Evolutionary conservation across 2,888 invertebrate genomes (phyloP), one percentile per base, ranked within the genome.

Genomic region (Neoaliturus tenellus): DNA sequence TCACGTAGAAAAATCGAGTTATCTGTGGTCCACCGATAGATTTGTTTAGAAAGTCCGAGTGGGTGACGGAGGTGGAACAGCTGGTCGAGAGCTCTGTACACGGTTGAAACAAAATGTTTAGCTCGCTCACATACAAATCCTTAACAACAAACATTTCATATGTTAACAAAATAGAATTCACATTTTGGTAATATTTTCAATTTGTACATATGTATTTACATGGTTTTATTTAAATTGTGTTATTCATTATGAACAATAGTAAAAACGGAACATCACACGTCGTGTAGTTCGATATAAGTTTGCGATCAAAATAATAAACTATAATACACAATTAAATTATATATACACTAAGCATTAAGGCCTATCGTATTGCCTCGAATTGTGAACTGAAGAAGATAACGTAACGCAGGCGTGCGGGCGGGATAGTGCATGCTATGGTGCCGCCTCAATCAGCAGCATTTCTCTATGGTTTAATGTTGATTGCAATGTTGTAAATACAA

Each of bases 341-440:
- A 75, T 75, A 78, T 20, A 78, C 78, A 78, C 78, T 78, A 51
- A 78, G 55, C 78, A 33, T 78, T 78, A 78, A 78, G 78, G 78
- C 78, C 55, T 78, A 33, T 51, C 35, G 35, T 78, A 78, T 78
- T 78, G 78, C 78, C 78, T 78, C n/a, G 41, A 71, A 44, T 75
- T 75, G 44, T 75, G 10, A 75, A 75, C 48, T 44, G 41, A 75
- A 41, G n/a, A 28, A 75, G 41, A 48, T 25, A 75, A 75, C 8
- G n/a, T 73, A 41, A 3, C 20, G 73, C 73, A 28, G 20, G 10
- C 14, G 75, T n/a, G 48, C 12, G 25, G 73, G 73, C 25, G 25
- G 25, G 25, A 33, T n/a, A 51, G 78, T 75, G 73, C 73, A 75
- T 75, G 73, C 73, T 75, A 75, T 75, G 73, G 73, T 75, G 44